phyloP scores from a whole-genome alignment of 2,888 invertebrate genomes.

The Dimorphilus gyrociliatus region DNA sequence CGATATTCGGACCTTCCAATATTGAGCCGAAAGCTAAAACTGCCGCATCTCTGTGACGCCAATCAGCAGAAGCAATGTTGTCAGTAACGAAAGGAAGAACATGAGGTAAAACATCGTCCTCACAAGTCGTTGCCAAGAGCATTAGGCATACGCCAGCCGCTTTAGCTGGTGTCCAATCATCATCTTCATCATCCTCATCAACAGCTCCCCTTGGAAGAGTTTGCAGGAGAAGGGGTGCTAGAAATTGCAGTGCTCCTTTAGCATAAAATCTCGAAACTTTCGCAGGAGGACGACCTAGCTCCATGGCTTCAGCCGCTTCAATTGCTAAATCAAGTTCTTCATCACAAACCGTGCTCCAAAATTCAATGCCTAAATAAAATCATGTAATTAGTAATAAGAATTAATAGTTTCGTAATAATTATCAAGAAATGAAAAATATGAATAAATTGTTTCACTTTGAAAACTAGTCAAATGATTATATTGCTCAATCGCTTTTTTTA shows the following conservation, averaged over 20 bases:
- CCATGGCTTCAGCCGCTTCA: conserved; percentile 81
- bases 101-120: conserved; percentile 85
- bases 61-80: conserved; percentile 79
- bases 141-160: conserved; percentile 97
- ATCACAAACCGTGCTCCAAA: conserved; percentile 99
- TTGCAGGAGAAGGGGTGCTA: conserved; percentile 81
- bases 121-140: conserved; percentile 89
- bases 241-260: conserved; percentile 85
- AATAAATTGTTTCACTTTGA: no score
- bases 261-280: conserved; percentile 88
- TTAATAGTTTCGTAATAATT: no score
- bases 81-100: conserved; percentile 89
- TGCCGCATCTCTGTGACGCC: conserved; percentile 77
- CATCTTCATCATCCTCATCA: conserved; percentile 82
- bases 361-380: no score
- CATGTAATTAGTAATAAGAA: no score
- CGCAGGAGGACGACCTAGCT: conserved; percentile 79
- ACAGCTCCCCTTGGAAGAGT: conserved; percentile 72
- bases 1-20: conserved; percentile 71
- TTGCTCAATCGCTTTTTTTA: no score
- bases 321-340: conserved; percentile 75
- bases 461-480: no score
- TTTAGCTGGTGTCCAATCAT: conserved; percentile 98
- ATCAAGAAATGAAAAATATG: no score
- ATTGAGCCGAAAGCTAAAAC: conserved; percentile 90